These are phyloP conservation scores for Leucoptera coffeella DNA, from an alignment of 2,888 invertebrate species.

Conservation along the genomic window DNA sequence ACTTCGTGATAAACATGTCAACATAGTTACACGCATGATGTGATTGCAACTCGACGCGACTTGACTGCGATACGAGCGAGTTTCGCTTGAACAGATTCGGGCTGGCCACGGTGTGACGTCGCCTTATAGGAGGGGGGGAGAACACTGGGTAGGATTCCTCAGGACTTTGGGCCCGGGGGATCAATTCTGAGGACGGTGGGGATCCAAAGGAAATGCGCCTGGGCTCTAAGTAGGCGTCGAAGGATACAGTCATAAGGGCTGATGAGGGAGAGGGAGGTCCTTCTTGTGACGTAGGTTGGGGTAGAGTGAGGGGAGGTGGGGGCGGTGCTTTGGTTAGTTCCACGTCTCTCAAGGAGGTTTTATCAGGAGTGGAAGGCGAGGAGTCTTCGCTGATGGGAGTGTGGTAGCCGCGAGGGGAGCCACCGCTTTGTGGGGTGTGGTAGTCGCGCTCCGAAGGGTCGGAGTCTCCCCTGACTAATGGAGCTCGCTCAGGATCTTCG, in stretches of 20 bases:
- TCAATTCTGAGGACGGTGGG: slow-evolving; percentile 67
- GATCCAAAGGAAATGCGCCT: slow-evolving; percentile 76
- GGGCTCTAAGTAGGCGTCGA: slow-evolving; percentile 82
- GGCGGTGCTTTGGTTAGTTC: slow-evolving; percentile 58
- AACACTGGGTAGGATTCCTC: slow-evolving; percentile 82
- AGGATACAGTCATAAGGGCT: slow-evolving; percentile 75
- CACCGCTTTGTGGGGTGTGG: slow-evolving; percentile 32
- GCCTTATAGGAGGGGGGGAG: slow-evolving; percentile 72
- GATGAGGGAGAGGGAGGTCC: slow-evolving; percentile 75
- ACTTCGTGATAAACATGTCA: too few species aligned
- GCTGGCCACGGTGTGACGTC: slow-evolving; percentile 55
- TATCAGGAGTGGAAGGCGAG: slow-evolving; percentile 34
- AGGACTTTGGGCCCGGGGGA: slow-evolving; percentile 62
- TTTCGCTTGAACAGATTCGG: slow-evolving; percentile 57
- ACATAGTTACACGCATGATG: slow-evolving; percentile 87
- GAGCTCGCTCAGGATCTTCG: slow-evolving; percentile 27
- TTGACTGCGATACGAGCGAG: slow-evolving; percentile 71
- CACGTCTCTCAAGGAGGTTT: slow-evolving; percentile 12
- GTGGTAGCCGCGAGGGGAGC: slow-evolving; percentile 67
- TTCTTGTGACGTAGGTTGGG: slow-evolving; percentile 17
- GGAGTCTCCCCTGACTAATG: slow-evolving; percentile 51
- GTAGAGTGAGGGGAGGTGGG: slow-evolving; percentile 42
- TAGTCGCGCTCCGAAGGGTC: slow-evolving; percentile 52
- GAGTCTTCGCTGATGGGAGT: slow-evolving; percentile 66
- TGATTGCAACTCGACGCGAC: slow-evolving; percentile 65